Base-by-base conservation (phyloP, 2,113 vertebrate species). In the Neomonachus schauinslandi region DNA sequence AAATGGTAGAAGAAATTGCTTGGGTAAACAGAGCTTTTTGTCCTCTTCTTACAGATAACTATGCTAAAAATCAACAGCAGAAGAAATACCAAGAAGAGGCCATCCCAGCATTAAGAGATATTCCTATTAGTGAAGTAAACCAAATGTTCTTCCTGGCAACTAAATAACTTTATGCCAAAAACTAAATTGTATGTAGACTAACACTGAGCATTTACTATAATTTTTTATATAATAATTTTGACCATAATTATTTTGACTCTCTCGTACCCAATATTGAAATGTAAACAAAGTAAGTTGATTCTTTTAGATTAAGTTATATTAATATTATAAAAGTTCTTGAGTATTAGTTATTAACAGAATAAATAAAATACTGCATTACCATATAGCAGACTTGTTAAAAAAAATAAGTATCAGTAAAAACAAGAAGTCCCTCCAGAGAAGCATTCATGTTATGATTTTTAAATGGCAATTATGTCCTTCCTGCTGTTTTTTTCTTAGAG, bases 121-220 rank as follows among this genome's bases (percentile, higher is more conserved):
- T 99, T 96, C 98, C 99, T 80, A 99, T 99, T 86, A 99, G 99
- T 96, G 99, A 99, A 96, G 99, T 99, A 65, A 99, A 99, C 98
- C 99, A 98, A 71, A 99, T 99, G 98, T 99, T 99, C 33, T 99
- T 99, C 97, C 98, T 99, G 80, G 96, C 98, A 11, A 61, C 97
- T 28, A 98, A 85, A 94, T 83, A 93, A 31, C 69, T 91, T 72
- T 95, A 81, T 36, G 94, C 59, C 1, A 95, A 93, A 89, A 98
- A 36, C 36, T 36, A 36, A 98, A 65, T 24, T 1, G 9, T 69
- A 31, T 83, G 11, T 57, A 76, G 51, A 39, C 51, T 28, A 69
- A 80, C 14, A 65, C 39, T 79, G 96, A 80, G 19, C 59, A 42
- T 53, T 69, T 71, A 39, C 63, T 53, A n/a, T 31, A 86, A 79